Evolutionary conservation across 2,797 vertebrate species (phyloP), one percentile per base, ranked within the genome.

Genomic region (Chrysocyon brachyurus): DNA sequence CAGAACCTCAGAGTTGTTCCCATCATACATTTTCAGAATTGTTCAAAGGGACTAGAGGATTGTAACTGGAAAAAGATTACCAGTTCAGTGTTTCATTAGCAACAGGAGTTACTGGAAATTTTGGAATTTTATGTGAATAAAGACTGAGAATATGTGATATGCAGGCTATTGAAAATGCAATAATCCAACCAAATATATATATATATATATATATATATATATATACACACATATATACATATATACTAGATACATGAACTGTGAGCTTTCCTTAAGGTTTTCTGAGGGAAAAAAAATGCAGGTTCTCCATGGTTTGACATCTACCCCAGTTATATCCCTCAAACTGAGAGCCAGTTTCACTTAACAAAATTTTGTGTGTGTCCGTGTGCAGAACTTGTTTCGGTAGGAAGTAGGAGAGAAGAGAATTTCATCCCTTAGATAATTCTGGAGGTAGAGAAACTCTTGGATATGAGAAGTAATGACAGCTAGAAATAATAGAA

Each of bases 1-100:
- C 3, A 96, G 77, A 91, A n/a, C 15, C 97, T 97, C 84, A 94
- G 28, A 31, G 12, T 66, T 57, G 46, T 92, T 33, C n/a, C 64
- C 85, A 46, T 66, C 12, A 59, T 16, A 19, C 31, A 63, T 26
- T 87, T 94, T 87, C 63, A 12, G 36, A 96, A 77, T 91, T 90
- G 7, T 85, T 49, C 61, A 68, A 86, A 79, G 83, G 83, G 14
- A 93, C 3, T 52, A 89, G 85, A 79, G 10, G 40, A 17, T 64
- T 78, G 3, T 90, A 66, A 72, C 36, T 78, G 46, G 49, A 87
- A 94, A 12, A 6, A 46, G n/a, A 49, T 94, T 28, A 54, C 52
- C 49, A 73, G 8, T 75, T 96, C 46, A 28, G 2, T 64, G 1
- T 95, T 59, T 94, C 21, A 83, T 31, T 86, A 68, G 52, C 3